These are phyloP conservation scores for Cyphomyrus plagiostoma DNA, from an alignment of 2,113 vertebrate genomes.

Conservation along the genomic window DNA sequence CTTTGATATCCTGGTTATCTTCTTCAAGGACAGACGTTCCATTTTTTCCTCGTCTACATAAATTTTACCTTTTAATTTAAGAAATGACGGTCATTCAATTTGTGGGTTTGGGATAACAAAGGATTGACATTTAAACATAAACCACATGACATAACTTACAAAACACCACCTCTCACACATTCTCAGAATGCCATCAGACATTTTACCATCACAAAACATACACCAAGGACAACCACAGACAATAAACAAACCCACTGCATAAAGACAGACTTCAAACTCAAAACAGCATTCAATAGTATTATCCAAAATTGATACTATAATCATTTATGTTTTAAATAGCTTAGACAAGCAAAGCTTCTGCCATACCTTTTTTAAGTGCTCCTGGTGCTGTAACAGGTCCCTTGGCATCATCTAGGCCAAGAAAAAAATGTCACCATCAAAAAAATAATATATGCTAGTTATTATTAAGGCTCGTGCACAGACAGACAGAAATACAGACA, in stretches of 20 bases:
- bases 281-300: background rate
- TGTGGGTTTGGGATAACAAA: constrained; percentile 62
- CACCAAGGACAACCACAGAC: constrained; percentile 5
- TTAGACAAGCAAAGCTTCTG: background rate
- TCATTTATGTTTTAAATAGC: background rate
- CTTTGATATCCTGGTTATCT: constrained; percentile 43
- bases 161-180: constrained; percentile 23
- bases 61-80: constrained; percentile 62
- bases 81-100: constrained; percentile 46
- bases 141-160: constrained; percentile 31
- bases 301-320: background rate
- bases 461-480: background rate
- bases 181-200: constrained; percentile 3
- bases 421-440: background rate
- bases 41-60: constrained; percentile 47
- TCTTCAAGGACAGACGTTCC: constrained; percentile 49
- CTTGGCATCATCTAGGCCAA: constrained; percentile 38
- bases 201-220: background rate
- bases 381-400: constrained; percentile 74
- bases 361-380: constrained; percentile 82
- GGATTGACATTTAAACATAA: constrained; percentile 53
- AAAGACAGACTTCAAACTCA: background rate
- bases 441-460: background rate
- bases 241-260: constrained; percentile 27
- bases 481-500: background rate